Conservation (phyloP, 2,113 vertebrate genomes). For the Otis tarda region DNA sequence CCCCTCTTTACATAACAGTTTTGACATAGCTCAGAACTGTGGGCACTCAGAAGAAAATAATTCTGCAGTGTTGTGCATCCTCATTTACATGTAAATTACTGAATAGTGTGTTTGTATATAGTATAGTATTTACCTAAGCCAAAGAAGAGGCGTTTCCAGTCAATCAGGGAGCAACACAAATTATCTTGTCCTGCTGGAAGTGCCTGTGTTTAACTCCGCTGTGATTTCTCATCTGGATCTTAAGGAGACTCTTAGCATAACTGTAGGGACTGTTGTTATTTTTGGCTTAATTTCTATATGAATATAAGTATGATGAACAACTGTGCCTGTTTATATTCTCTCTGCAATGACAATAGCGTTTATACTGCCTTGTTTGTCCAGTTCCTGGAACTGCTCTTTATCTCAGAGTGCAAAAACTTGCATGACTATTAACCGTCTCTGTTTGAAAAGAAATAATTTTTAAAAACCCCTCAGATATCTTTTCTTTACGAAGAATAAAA, state of each 20-base stretch:
- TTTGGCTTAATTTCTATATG: background rate
- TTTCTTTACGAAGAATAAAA: background rate
- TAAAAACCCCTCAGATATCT: background rate
- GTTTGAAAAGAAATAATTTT: background rate
- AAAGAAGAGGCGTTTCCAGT: constrained; percentile 14
- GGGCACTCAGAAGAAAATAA: background rate
- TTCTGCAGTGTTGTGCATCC: background rate
- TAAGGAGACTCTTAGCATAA: background rate
- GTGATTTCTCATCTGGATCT: background rate
- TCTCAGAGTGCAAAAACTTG: background rate
- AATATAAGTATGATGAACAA: background rate
- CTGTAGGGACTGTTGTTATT: background rate
- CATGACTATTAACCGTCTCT: background rate
- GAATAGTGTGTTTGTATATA: background rate
- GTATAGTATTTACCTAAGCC: constrained; percentile 8
- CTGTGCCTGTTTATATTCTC: background rate
- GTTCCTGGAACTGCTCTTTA: constrained; percentile 20
- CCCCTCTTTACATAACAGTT: background rate
- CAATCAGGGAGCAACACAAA: background rate
- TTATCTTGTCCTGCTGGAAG: background rate
- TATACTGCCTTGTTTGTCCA: background rate
- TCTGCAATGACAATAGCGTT: background rate
- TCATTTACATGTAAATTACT: constrained; percentile 55
- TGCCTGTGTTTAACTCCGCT: background rate
- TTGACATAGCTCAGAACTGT: background rate